phyloP scores from a whole-genome alignment of 2,113 vertebrate species.

The Acanthochromis polyacanthus region DNA sequence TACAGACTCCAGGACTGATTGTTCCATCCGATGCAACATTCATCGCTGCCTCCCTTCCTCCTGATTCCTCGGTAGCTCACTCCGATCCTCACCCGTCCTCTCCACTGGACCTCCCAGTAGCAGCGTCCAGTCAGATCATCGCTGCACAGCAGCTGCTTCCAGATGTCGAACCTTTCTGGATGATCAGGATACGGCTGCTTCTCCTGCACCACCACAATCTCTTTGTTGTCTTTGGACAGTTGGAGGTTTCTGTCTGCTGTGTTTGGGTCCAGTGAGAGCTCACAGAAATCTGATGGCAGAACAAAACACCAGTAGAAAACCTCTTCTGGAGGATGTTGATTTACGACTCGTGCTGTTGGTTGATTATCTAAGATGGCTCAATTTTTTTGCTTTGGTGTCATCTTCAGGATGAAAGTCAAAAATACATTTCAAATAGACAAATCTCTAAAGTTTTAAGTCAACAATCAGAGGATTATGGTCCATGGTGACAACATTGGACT shows the following conservation, averaged over 20 bases:
- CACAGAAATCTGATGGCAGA: conserved; percentile 28
- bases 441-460: too few species aligned
- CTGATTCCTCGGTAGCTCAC: conserved; percentile 49
- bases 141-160: conserved; percentile 41
- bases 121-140: conserved; percentile 37
- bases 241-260: conserved; percentile 38
- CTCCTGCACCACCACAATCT: background rate
- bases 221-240: conserved; percentile 9
- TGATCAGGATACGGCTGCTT: conserved; percentile 40
- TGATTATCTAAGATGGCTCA: too few species aligned
- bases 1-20: conserved; percentile 51
- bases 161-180: conserved; percentile 35
- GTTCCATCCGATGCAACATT: conserved; percentile 39
- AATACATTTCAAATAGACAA: too few species aligned
- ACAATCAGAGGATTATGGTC: too few species aligned
- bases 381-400: too few species aligned
- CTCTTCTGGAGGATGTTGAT: background rate
- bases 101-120: conserved; percentile 57
- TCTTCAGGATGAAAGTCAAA: too few species aligned
- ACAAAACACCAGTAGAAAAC: background rate
- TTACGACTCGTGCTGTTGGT: too few species aligned
- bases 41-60: conserved; percentile 3
- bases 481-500: too few species aligned
- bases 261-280: conserved; percentile 43
- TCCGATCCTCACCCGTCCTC: conserved; percentile 23